Conservation (phyloP, 2,797 vertebrate species). For the Coregonus ussuriensis region DNA sequence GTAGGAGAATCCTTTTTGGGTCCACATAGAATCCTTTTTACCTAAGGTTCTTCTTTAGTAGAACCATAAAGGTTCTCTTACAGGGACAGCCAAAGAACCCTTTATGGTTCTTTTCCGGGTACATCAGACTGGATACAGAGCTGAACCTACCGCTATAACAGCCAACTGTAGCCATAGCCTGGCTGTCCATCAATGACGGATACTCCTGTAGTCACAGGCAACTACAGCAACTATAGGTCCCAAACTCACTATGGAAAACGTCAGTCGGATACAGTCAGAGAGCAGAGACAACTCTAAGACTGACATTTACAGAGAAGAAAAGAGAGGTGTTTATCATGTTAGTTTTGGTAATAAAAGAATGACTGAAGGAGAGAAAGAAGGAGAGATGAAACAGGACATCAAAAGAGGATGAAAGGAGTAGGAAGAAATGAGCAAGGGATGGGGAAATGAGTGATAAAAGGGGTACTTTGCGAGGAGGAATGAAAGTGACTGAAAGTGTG, state of each 20-base stretch:
- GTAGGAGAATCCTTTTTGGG: too few species aligned
- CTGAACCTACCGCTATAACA: neutral
- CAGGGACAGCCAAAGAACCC: too few species aligned
- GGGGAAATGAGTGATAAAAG: conserved; percentile 76
- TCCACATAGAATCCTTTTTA: too few species aligned
- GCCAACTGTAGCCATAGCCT: conserved; percentile 5
- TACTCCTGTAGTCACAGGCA: conserved; percentile 10
- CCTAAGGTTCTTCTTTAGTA: too few species aligned
- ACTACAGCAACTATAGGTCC: neutral
- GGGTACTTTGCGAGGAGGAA: conserved; percentile 70
- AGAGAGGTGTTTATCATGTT: conserved; percentile 76
- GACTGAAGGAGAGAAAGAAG: conserved; percentile 61
- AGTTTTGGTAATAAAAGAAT: conserved; percentile 76
- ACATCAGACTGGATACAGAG: too few species aligned
- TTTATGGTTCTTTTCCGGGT: too few species aligned
- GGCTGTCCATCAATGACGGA: conserved; percentile 56
- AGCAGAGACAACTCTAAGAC: conserved; percentile 71
- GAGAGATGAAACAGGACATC: conserved; percentile 47
- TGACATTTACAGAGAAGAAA: conserved; percentile 75
- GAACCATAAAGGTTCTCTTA: too few species aligned
- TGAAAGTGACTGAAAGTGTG: conserved; percentile 50
- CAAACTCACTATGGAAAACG: neutral
- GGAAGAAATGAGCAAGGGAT: conserved; percentile 70
- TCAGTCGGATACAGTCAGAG: conserved; percentile 65
- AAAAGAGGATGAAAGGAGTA: conserved; percentile 76